phyloP scores from a whole-genome alignment of 2,113 vertebrate species.

The Muntiacus muntjak region DNA sequence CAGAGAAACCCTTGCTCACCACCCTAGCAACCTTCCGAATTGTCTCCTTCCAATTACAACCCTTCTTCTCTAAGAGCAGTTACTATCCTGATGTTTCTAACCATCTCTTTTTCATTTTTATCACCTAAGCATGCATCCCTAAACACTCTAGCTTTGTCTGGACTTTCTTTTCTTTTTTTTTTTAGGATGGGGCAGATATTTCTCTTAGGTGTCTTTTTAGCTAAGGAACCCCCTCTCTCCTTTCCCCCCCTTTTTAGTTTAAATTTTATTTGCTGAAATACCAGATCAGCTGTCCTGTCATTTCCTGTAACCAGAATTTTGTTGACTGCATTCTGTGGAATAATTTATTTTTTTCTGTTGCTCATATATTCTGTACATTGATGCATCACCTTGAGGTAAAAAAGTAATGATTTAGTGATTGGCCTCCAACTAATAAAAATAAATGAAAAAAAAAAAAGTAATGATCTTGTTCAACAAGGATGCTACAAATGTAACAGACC shows the following conservation, averaged over 20 bases:
- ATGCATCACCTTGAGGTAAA: background rate
- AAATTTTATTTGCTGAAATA: background rate
- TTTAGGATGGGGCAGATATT: background rate
- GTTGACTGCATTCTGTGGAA: background rate
- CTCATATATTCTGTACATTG: background rate
- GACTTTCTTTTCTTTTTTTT: background rate
- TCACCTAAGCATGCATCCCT: background rate
- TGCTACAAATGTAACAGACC: background rate
- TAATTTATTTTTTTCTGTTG: background rate
- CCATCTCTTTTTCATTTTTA: background rate
- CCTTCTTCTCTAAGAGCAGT: background rate
- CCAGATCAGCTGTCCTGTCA: background rate
- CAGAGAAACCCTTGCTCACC: background rate
- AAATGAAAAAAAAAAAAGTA: background rate
- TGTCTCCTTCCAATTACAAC: background rate
- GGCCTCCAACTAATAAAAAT: too few relatives aligned
- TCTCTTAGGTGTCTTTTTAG: background rate
- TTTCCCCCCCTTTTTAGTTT: background rate
- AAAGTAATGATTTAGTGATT: background rate
- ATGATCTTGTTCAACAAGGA: background rate
- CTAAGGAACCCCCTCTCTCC: background rate
- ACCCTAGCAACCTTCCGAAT: background rate
- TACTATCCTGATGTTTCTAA: background rate
- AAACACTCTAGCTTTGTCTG: background rate
- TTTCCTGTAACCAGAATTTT: slow-evolving; percentile 5